Percentiles rank a stretch among this genome's conserved stretches.
Conservation (phyloP, 2,797 vertebrate species). For the Hydrocynus forskahlii region DNA sequence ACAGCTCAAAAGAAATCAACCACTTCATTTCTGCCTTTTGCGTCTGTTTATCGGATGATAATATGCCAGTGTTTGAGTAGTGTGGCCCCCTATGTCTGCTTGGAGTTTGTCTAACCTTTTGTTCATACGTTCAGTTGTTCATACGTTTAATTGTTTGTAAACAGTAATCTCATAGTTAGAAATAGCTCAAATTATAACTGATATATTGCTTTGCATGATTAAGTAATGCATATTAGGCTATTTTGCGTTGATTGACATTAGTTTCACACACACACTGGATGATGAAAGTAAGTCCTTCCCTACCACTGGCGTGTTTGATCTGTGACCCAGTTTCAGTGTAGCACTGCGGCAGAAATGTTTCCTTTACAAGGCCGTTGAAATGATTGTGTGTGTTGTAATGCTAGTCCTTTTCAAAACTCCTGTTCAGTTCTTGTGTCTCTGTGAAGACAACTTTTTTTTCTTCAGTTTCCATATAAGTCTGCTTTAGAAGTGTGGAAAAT, state of each 20-base stretch:
- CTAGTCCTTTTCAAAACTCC: slow-evolving; percentile 4
- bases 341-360: slow-evolving; percentile 7
- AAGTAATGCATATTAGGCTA: not conserved
- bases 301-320: not conserved
- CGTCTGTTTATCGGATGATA: not conserved
- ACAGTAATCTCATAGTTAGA: not conserved
- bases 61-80: no score
- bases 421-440: not conserved
- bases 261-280: not conserved
- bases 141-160: no score
- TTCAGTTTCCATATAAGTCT: not conserved
- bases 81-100: not conserved
- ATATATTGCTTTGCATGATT: not conserved
- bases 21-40: not conserved
- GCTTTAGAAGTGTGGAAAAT: not conserved
- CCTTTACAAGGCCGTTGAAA: slow-evolving; percentile 47
- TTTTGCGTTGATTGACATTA: not conserved
- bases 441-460: not conserved
- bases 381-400: slow-evolving; percentile 30
- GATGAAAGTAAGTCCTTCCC: not conserved
- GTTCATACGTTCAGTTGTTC: not conserved
- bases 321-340: slow-evolving; percentile 15
- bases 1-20: not conserved
- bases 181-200: not conserved
- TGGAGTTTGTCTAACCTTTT: not conserved